Evolutionary conservation across 37 sponge, comb jelly and placozoan species (phyloP).

Genomic region (Spongilla lacustris): DNA sequence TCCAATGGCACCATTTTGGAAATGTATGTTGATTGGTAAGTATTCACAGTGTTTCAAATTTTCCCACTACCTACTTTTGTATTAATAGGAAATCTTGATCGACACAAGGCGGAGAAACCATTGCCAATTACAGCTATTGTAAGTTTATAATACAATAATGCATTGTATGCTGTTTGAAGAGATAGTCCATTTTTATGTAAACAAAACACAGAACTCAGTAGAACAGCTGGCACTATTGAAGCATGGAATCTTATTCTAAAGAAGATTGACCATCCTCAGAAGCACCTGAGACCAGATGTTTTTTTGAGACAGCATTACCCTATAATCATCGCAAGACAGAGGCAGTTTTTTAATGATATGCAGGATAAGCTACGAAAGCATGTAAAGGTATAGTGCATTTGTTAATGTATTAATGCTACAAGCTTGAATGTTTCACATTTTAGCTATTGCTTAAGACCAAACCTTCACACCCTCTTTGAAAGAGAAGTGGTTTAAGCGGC

Average conservation of each 20-base stretch:
- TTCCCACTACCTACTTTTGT: neutral
- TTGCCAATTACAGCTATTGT: neutral
- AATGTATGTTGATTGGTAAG: neutral
- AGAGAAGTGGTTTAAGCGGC: no score
- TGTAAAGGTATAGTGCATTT: no score
- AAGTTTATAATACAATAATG: neutral
- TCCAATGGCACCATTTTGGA: neutral
- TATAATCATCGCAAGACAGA: neutral
- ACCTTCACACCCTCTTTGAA: no score
- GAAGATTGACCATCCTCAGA: constrained; percentile 5
- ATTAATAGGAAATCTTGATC: neutral
- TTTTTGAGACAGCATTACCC: neutral
- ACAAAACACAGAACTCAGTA: no score
- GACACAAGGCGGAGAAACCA: neutral
- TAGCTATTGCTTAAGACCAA: no score
- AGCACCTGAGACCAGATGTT: constrained; percentile 4
- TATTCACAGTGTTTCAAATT: neutral
- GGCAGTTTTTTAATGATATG: constrained; percentile 2
- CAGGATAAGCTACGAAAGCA: neutral
- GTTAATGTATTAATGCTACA: no score
- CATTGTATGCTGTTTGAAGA: neutral
- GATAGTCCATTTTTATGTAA: neutral
- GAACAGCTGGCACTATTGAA: constrained; percentile 14
- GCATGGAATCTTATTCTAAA: constrained; percentile 18
- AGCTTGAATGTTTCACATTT: no score